Evolutionary conservation across 2,888 invertebrate genomes (phyloP), one percentile per base, ranked within the genome.

Genomic region (Ariolimax columbianus): DNA sequence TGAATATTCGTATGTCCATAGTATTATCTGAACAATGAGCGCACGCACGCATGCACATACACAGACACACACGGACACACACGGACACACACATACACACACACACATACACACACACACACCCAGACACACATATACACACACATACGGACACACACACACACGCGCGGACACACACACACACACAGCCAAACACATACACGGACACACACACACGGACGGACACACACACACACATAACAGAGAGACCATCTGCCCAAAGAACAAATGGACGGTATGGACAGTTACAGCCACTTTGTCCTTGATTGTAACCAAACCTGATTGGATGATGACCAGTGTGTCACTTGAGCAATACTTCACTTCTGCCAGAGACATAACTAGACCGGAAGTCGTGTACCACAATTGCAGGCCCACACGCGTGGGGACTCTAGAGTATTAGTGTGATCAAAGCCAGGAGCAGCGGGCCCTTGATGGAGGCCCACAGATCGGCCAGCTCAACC

Each of bases 401-500:
- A 75, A 75, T 75, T 75, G 75, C 75, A 3, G 75, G 33, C 75
- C 17, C 17, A 33, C 75, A 75, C 75, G 75, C 75, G 51, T 23
- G 3, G 51, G 36, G 51, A 36, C 75, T 51, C 33, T 4, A 19
- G 51, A 51, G 75, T 14, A n/a, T 51, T 75, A 23, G 23, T 33
- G 75, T 51, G 11, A 75, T 75, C 33, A 75, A 75, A 51, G 75
- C 2, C 47, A 51, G 33, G 43, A 47, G 38, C 30, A 43, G 30
- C n/a, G 47, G 47, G 0, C 73, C 47, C 51, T 19, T 30, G 33
- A 33, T 75, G 75, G 51, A 36, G 30, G 51, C 33, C 75, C 47
- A 4, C 33, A 33, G 51, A 51, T 75, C 75, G 33, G 30, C 51
- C 9, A 26, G 75, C 51, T 7, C 33, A 75, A 75, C 75, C 51